Evolutionary conservation across 2,888 invertebrate species (phyloP).

Genomic region (Lamellibrachia satsuma): DNA sequence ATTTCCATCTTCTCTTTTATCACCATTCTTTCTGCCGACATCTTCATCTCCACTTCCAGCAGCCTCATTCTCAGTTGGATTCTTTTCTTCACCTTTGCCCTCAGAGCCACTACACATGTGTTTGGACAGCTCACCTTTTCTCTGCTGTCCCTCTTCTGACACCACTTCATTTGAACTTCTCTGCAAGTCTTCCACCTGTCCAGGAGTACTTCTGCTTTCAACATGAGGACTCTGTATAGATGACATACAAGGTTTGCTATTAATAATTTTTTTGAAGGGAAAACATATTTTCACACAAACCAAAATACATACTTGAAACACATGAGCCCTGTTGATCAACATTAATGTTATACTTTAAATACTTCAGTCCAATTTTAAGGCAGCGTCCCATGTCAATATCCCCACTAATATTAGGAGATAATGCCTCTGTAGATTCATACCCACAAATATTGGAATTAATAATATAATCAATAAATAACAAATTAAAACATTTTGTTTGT

Average conservation of each 20-base stretch:
- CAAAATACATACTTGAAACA: conserved; percentile 20
- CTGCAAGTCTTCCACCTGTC: background rate
- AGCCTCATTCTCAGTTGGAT: background rate
- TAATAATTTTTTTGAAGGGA: background rate
- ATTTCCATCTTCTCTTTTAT: background rate
- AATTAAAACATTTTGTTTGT: too few relatives aligned
- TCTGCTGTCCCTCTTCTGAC: background rate
- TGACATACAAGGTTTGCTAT: background rate
- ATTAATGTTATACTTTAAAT: too few relatives aligned
- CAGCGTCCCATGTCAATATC: too few relatives aligned
- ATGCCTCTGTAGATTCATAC: too few relatives aligned
- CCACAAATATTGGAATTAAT: too few relatives aligned
- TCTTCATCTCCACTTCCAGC: background rate
- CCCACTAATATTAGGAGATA: too few relatives aligned
- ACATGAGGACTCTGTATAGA: too few relatives aligned
- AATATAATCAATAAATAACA: too few relatives aligned
- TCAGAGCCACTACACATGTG: background rate
- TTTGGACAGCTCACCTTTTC: background rate
- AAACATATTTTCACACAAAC: conserved; percentile 23
- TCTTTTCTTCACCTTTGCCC: background rate
- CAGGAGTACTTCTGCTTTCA: too few relatives aligned
- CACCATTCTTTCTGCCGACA: too few relatives aligned
- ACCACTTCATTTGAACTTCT: background rate
- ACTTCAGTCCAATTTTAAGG: too few relatives aligned
- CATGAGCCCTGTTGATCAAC: too few relatives aligned